Percentiles rank a stretch among this genome's conserved stretches.
Conservation (phyloP, 2,113 vertebrate species). For the human (Homo sapiens) region GRCh38 chr2:30555001-30555500, state of each 20-base stretch:
- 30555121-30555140: background rate
- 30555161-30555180: background rate
- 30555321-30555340: constrained; percentile 28
- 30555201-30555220: constrained; percentile 18
- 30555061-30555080: background rate
- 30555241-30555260: constrained; percentile 33
- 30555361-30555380: background rate
- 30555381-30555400: background rate
- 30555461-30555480: background rate
- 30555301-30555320: constrained; percentile 4
- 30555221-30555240: constrained; percentile 24
- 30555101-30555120: background rate
- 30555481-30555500: background rate
- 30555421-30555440: background rate
- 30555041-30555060: background rate
- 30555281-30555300: background rate
- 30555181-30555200: background rate
- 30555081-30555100: background rate
- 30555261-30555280: background rate
- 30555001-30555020: background rate
- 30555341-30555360: background rate
- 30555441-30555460: background rate
- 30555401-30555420: background rate
- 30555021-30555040: background rate
- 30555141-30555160: background rate